phyloP scores from a whole-genome alignment of 2,113 vertebrate genomes.

The Silurus glanis region DNA sequence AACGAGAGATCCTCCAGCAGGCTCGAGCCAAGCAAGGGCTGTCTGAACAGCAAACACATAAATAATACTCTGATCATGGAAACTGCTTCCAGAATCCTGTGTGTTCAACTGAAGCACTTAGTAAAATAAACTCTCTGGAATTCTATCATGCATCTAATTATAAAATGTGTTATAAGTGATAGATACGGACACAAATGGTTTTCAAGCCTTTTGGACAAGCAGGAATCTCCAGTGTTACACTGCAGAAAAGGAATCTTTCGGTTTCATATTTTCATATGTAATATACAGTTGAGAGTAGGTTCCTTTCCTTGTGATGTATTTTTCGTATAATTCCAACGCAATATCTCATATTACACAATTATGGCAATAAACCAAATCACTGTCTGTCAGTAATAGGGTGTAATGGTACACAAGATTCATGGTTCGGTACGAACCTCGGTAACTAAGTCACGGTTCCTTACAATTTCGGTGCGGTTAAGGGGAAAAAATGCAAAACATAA shows the following conservation, averaged over 20 bases:
- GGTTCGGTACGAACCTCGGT: too few species aligned
- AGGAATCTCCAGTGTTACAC: not conserved
- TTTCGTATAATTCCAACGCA: not conserved
- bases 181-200: not conserved
- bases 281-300: not conserved
- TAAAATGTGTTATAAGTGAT: not conserved
- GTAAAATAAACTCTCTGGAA: not conserved
- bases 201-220: not conserved
- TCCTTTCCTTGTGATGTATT: not conserved
- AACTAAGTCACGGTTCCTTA: too few species aligned
- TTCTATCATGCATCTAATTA: constrained; percentile 2
- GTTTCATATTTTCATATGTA: not conserved
- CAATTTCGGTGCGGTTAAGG: too few species aligned
- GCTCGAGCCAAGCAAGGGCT: not conserved
- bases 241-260: not conserved
- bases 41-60: constrained; percentile 35
- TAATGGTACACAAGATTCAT: too few species aligned
- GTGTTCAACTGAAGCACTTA: not conserved
- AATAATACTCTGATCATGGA: constrained; percentile 24
- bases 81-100: constrained; percentile 22
- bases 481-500: too few species aligned
- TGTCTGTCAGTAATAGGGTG: too few species aligned
- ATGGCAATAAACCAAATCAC: not conserved
- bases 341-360: not conserved
- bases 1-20: constrained; percentile 32